Evolutionary conservation across 2,113 vertebrate genomes (phyloP).

Genomic region (Chlorodrepanis virens): DNA sequence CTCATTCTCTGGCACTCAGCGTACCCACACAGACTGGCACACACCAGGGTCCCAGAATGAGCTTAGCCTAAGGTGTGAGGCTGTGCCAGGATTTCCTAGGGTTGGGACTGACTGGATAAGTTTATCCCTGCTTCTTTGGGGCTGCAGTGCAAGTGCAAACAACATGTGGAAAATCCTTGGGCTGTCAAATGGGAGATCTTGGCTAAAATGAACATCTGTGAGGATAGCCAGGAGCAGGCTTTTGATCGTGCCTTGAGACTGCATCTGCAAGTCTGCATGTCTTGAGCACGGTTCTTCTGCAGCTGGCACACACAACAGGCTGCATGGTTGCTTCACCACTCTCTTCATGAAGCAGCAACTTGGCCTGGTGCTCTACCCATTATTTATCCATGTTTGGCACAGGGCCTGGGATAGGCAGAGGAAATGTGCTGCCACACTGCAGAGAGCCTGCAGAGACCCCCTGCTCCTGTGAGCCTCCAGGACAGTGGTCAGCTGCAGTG

Average conservation of each 20-base stretch:
- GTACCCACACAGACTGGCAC: not conserved
- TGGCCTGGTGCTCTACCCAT: not conserved
- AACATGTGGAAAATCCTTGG: not conserved
- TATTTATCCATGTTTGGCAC: rapidly evolving
- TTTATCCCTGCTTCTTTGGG: not conserved
- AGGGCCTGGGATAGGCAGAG: not conserved
- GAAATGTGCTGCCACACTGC: not conserved
- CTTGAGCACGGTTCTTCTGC: not conserved
- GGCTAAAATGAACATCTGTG: not conserved
- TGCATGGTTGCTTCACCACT: not conserved
- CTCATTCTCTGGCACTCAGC: not conserved
- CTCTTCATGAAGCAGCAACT: not conserved
- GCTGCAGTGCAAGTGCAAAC: not conserved
- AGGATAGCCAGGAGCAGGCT: not conserved
- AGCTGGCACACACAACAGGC: not conserved
- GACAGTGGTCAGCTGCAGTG: rapidly evolving
- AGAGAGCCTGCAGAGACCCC: too few species aligned
- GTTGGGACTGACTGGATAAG: not conserved
- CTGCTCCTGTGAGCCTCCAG: not conserved
- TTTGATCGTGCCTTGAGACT: not conserved
- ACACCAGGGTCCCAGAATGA: not conserved
- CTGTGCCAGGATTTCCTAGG: not conserved
- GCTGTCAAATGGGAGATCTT: not conserved
- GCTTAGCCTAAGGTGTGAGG: not conserved
- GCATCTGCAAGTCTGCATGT: not conserved